These are phyloP conservation scores for Balaeniceps rex DNA, from an alignment of 2,113 vertebrate genomes.

Conservation along the genomic window DNA sequence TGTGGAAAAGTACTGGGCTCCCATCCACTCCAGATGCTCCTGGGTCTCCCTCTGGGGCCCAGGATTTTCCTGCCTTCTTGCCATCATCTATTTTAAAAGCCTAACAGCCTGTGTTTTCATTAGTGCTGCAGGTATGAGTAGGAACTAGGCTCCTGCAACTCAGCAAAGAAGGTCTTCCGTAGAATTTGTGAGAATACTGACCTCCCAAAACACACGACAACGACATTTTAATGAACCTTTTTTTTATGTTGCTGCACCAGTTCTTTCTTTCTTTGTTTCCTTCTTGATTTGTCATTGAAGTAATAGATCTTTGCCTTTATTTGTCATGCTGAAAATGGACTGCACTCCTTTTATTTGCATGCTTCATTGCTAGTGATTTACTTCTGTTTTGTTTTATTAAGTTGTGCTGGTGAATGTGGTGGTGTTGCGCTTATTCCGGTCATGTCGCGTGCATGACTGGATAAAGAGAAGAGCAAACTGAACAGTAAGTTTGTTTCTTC, in stretches of 20 bases:
- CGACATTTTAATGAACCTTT: neutral
- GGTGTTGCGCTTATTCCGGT: neutral
- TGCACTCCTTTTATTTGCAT: conserved; percentile 52
- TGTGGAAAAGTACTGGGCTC: neutral
- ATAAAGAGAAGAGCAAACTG: conserved; percentile 54
- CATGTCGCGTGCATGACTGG: conserved; percentile 28
- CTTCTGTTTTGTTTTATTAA: conserved; percentile 45
- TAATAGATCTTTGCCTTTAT: neutral
- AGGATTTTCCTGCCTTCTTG: neutral
- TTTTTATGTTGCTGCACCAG: conserved; percentile 37
- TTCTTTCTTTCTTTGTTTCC: conserved; percentile 39
- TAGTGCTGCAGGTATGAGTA: neutral
- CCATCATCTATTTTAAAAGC: neutral
- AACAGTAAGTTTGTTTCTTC: conserved; percentile 64
- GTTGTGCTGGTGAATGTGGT: conserved; percentile 49
- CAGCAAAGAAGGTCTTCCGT: neutral
- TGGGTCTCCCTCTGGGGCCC: neutral
- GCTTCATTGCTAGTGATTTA: conserved; percentile 53
- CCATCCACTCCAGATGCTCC: neutral
- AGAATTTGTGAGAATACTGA: neutral
- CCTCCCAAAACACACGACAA: neutral
- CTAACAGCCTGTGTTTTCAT: neutral
- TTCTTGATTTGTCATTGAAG: conserved; percentile 36
- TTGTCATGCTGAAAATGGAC: conserved; percentile 27
- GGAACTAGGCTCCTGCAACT: neutral